Conservation (phyloP, 2,113 vertebrate species). For the Colaptes auratus region DNA sequence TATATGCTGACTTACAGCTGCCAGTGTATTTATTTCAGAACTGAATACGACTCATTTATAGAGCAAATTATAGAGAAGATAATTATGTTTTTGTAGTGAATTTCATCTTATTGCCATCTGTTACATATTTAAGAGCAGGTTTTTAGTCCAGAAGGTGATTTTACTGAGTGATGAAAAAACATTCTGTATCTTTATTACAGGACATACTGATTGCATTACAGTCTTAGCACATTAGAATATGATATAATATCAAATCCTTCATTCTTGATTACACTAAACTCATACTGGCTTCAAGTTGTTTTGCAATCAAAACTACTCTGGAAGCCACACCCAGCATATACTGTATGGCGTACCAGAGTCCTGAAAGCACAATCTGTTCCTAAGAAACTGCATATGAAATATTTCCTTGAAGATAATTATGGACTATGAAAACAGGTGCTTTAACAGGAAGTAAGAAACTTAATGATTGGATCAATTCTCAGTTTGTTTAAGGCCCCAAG, state of each 20-base stretch:
- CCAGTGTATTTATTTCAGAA: background rate
- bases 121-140: background rate
- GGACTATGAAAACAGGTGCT: background rate
- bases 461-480: background rate
- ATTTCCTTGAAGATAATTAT: background rate
- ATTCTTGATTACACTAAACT: background rate
- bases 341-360: too few relatives aligned
- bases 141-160: slow-evolving; percentile 36
- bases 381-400: background rate
- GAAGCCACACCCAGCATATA: background rate
- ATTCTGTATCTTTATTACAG: background rate
- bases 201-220: background rate
- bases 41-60: background rate
- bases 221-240: background rate
- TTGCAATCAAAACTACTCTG: background rate
- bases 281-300: background rate
- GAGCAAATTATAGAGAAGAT: background rate
- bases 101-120: slow-evolving; percentile 27
- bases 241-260: background rate
- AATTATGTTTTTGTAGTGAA: background rate
- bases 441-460: background rate
- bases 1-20: background rate
- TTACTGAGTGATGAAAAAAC: background rate
- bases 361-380: background rate
- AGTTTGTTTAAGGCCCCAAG: background rate